A percentile compares a stretch with the other conserved stretches of the same genome.
Evolutionary conservation across 2,113 vertebrate genomes (phyloP).

Genomic region (Sporophila hypoxantha): DNA sequence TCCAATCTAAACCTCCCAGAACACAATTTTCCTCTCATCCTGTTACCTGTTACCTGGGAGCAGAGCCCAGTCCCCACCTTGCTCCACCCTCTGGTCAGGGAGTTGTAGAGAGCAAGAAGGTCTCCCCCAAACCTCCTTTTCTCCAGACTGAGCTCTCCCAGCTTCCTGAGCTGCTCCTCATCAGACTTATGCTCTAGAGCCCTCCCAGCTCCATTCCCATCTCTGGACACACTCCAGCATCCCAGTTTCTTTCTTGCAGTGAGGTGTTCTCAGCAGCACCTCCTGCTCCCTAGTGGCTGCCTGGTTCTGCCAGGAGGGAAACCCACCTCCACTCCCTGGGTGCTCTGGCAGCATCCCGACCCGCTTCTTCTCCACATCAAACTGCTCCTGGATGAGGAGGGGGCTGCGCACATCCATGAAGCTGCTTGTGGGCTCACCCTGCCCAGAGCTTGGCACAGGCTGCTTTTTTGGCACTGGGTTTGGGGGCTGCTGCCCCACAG

Average conservation of each 20-base stretch:
- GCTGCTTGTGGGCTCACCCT: fast-evolving
- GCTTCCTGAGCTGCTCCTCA: not conserved
- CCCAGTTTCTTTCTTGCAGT: not conserved
- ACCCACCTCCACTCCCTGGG: not conserved
- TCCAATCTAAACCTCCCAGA: not conserved
- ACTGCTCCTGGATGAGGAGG: not conserved
- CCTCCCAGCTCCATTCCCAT: not conserved
- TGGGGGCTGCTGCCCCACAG: not conserved
- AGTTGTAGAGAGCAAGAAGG: fast-evolving
- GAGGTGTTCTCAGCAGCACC: not conserved
- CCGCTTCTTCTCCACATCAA: not conserved
- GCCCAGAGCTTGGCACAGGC: not conserved
- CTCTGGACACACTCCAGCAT: not conserved
- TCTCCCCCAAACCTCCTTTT: not conserved
- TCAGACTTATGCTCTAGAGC: not conserved
- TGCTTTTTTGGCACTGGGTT: fast-evolving
- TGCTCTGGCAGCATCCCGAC: fast-evolving
- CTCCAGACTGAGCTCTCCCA: not conserved
- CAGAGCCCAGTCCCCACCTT: not conserved
- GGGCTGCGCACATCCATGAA: not conserved
- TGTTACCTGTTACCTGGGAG: not conserved
- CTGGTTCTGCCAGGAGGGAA: not conserved
- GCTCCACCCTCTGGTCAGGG: not conserved
- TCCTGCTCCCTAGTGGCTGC: not conserved
- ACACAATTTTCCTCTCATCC: not conserved